A percentile compares a stretch with the other conserved stretches of the same genome.
Conservation (phyloP, 2,113 vertebrate genomes). For the Erinaceus europaeus region DNA sequence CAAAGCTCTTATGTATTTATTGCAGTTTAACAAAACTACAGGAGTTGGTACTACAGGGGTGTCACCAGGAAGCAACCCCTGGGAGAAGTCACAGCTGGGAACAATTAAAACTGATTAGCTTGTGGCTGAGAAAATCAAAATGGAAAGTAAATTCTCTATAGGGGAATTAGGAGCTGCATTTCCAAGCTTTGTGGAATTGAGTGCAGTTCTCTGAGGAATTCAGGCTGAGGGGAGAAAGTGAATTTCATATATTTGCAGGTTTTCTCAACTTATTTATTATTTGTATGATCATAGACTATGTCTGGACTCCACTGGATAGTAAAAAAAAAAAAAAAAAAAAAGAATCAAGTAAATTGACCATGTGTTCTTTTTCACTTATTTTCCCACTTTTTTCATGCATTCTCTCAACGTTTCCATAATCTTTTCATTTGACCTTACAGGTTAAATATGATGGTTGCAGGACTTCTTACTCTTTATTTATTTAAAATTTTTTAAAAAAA, state of each 20-base stretch:
- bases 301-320: not conserved
- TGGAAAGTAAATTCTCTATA: constrained; percentile 41
- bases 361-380: constrained; percentile 14
- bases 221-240: not conserved
- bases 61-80: constrained; percentile 35
- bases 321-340: constrained; percentile 30
- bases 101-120: constrained; percentile 67
- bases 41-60: constrained; percentile 30
- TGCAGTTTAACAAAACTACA: constrained; percentile 51
- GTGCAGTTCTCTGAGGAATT: constrained; percentile 27
- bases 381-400: not conserved
- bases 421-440: constrained; percentile 25
- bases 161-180: constrained; percentile 25
- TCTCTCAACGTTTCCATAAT: not conserved
- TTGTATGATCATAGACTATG: not conserved
- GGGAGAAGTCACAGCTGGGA: constrained; percentile 65
- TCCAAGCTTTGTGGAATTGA: constrained; percentile 7
- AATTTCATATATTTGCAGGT: constrained; percentile 42
- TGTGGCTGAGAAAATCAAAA: constrained; percentile 61
- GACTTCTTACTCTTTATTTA: constrained; percentile 33
- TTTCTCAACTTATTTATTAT: constrained; percentile 35
- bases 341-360: constrained; percentile 36
- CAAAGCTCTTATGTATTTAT: constrained; percentile 42
- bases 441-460: constrained; percentile 9
- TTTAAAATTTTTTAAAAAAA: too few relatives aligned